Evolutionary conservation across 2,113 vertebrate genomes (phyloP).

Genomic region (Ailuropoda melanoleuca): DNA sequence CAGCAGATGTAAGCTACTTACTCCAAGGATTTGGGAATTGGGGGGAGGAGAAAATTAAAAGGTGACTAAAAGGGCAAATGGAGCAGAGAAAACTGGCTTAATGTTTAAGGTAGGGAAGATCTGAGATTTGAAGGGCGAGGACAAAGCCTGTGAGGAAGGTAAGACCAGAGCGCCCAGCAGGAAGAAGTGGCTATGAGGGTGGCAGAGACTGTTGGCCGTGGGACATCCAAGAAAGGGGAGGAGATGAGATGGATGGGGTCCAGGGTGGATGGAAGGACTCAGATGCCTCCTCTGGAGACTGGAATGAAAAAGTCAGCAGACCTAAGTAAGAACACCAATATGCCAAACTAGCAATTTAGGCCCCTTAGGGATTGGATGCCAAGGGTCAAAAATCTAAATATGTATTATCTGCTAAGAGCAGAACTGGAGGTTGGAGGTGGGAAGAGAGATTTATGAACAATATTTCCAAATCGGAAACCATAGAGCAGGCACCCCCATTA

Average conservation of each 20-base stretch:
- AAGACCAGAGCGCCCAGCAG: neutral
- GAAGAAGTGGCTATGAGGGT: accelerated
- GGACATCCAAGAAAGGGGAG: neutral
- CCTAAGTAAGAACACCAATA: neutral
- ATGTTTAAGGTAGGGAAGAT: neutral
- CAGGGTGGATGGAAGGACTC: neutral
- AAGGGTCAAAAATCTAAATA: neutral
- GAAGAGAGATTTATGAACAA: neutral
- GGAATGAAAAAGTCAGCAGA: neutral
- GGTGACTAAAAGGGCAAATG: neutral
- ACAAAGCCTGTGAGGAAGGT: neutral
- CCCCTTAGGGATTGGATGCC: neutral
- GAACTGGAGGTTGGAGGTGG: neutral
- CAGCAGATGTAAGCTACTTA: neutral
- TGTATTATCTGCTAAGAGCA: neutral
- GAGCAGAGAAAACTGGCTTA: neutral
- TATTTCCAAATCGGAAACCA: neutral
- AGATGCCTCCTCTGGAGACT: neutral
- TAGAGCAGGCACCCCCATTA: neutral
- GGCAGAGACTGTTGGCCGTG: neutral
- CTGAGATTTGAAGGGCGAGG: neutral
- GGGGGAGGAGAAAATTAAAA: neutral
- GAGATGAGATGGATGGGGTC: neutral
- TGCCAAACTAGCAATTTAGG: neutral
- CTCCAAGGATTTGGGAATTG: neutral